These are phyloP conservation scores for Pristionchus pacificus DNA, from an alignment of 1,140 invertebrate genomes.

Conservation along the genomic window DNA sequence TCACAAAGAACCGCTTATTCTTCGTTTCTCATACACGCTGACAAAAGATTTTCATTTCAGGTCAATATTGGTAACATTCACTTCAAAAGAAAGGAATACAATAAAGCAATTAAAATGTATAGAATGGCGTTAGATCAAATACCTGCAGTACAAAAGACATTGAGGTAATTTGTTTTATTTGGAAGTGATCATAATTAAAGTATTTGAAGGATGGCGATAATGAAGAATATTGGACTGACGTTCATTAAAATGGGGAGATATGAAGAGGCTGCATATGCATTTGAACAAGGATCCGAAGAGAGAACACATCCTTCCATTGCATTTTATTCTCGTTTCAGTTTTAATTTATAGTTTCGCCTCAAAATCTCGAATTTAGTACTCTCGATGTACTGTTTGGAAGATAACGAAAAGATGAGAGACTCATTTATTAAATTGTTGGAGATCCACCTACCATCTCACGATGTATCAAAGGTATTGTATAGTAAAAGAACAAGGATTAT, in stretches of 20 bases:
- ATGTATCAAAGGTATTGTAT: slow-evolving; percentile 73
- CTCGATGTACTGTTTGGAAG: slow-evolving; percentile 85
- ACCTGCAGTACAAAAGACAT: slow-evolving; percentile 81
- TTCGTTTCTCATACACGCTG: too few species aligned
- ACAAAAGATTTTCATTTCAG: slow-evolving; percentile 11
- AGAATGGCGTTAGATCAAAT: slow-evolving; percentile 93
- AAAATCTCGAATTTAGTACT: slow-evolving; percentile 63
- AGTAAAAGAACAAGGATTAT: too few species aligned
- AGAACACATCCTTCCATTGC: slow-evolving; percentile 80
- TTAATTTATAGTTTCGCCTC: background rate
- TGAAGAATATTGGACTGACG: slow-evolving; percentile 94
- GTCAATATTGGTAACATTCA: slow-evolving; percentile 98
- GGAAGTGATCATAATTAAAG: slow-evolving; percentile 27
- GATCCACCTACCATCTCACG: slow-evolving; percentile 76
- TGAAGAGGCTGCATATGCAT: slow-evolving; percentile 86
- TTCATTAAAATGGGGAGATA: slow-evolving; percentile 93
- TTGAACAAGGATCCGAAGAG: slow-evolving; percentile 96
- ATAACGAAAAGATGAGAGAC: slow-evolving; percentile 87
- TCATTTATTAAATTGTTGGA: slow-evolving; percentile 84
- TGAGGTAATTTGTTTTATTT: slow-evolving; percentile 65
- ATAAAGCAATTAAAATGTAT: slow-evolving; percentile 94
- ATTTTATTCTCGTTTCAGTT: slow-evolving; percentile 68
- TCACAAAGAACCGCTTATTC: too few species aligned
- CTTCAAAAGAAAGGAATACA: slow-evolving; percentile 85
- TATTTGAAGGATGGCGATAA: slow-evolving; percentile 80